Base-by-base conservation (phyloP, 2,888 invertebrate species). In the Agonum fuliginosum region DNA sequence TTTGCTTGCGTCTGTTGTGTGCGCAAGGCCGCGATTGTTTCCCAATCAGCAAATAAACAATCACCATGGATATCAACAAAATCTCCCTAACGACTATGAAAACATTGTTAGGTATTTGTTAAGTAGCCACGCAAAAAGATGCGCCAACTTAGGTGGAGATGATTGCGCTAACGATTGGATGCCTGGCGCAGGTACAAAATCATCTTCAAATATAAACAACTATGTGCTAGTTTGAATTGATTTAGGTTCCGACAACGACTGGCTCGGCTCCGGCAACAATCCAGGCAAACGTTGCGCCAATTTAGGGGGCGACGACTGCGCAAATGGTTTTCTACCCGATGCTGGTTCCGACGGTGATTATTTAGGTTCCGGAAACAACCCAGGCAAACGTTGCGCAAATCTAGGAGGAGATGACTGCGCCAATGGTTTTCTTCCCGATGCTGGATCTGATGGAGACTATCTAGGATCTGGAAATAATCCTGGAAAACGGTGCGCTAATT, bases 241-340 rank as follows among this genome's bases (percentile, higher is more conserved):
- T 30, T 30, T 30, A 30, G 30, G 30, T 0, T 30, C 14, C 8
- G 72, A 72, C 12, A 14, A 19, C 5, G 72, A 72, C 10, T 72
- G 54, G n/a, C 12, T 72, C 27, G 72, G 72, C 5, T 20, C 24
- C 10, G 70, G 70, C n/a, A 48, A 54, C 5, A 72, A 48, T 37
- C 72, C 72, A 10, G 72, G 72, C 14, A 72, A 72, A 72, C 72
- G 72, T 0, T 72, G 72, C 6, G 72, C 72, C 0, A 72, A 72
- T 72, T n/a, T 72, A 22, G 54, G 54, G 4, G 48, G 48, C 1
- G 72, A 72, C 34, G 72, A 72, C 12, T 72, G 72, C 12, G 51
- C 72, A n/a, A 72, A 54, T 12, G 72, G 72, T 5, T 54, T 30
- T 17, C 30, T 72, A 10, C 72, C 72, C 17, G 72, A 30, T 10